These are phyloP conservation scores for Coturnix japonica DNA, from an alignment of 2,113 vertebrate genomes.

Conservation along the genomic window DNA sequence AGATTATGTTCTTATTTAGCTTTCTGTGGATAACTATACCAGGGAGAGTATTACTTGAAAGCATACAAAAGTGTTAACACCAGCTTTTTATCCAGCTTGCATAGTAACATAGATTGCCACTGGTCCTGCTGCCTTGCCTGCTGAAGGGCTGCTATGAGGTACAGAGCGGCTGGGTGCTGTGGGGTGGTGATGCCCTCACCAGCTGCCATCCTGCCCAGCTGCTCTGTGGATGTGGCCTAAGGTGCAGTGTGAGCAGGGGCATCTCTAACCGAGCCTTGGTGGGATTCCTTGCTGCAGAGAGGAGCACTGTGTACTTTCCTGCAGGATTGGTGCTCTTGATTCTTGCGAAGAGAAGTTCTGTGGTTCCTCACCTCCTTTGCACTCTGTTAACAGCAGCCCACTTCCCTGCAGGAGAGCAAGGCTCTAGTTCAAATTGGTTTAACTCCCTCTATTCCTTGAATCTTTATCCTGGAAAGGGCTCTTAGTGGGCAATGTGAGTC, in stretches of 20 bases:
- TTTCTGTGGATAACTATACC: constrained; percentile 18
- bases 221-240: accelerated
- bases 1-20: constrained; percentile 27
- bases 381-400: neutral
- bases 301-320: neutral
- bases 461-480: neutral
- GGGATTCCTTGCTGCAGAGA: neutral
- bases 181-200: neutral
- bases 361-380: neutral
- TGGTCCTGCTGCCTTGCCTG: neutral
- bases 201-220: neutral
- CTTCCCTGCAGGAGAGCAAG: neutral
- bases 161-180: too few species aligned
- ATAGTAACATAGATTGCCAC: neutral
- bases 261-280: neutral
- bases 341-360: neutral
- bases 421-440: neutral
- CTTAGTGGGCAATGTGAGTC: neutral
- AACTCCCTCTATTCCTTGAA: neutral
- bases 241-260: neutral
- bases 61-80: neutral
- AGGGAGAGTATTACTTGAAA: neutral
- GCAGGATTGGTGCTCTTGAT: neutral
- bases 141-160: neutral
- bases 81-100: neutral